These are phyloP conservation scores for Toxotes chatareus DNA, from an alignment of 2,113 vertebrate species.

Conservation along the genomic window DNA sequence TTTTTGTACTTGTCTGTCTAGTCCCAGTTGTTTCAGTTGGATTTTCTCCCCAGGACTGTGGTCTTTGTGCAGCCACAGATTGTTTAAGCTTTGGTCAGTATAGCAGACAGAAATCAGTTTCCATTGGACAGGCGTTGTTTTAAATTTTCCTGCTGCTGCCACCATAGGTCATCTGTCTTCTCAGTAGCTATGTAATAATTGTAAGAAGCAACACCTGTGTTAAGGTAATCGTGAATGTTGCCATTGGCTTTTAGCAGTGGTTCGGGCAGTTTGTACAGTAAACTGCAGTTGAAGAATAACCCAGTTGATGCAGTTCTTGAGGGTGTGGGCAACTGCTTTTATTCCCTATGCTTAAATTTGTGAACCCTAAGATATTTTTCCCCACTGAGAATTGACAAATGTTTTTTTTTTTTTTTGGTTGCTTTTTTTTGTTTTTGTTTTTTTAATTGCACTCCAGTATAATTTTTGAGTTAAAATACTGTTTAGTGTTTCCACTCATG, in stretches of 20 bases:
- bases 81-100: slow-evolving; percentile 24
- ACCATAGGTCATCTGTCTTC: background rate
- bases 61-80: slow-evolving; percentile 26
- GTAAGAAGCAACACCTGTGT: slow-evolving; percentile 3
- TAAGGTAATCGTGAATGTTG: slow-evolving; percentile 24
- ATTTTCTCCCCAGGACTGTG: slow-evolving; percentile 35
- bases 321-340: slow-evolving; percentile 31
- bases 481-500: background rate
- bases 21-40: slow-evolving; percentile 5
- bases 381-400: background rate
- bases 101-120: slow-evolving; percentile 11
- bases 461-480: slow-evolving; percentile 7
- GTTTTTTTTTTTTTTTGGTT: background rate
- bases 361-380: background rate
- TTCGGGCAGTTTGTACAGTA: slow-evolving; percentile 14
- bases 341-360: background rate
- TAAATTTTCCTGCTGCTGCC: slow-evolving; percentile 41
- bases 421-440: background rate
- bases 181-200: background rate
- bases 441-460: background rate
- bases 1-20: slow-evolving; percentile 33
- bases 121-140: slow-evolving; percentile 42
- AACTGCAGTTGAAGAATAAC: background rate
- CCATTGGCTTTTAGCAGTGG: slow-evolving; percentile 60
- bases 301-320: background rate